Base-by-base conservation (phyloP, 2,797 vertebrate genomes). In the Channa striata region DNA sequence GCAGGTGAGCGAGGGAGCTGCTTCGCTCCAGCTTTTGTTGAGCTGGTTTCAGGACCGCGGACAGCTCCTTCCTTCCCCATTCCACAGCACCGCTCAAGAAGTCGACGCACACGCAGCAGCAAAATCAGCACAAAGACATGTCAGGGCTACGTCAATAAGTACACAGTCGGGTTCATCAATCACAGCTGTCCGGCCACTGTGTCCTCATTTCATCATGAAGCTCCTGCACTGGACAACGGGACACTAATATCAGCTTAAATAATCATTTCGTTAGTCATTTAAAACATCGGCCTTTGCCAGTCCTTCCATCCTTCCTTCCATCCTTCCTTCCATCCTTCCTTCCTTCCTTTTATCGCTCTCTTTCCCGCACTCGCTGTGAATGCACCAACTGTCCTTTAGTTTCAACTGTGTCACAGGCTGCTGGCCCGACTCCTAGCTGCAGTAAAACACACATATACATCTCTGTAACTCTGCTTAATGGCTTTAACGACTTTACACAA, bases 141-240 rank as follows among this genome's bases (percentile, higher is more conserved):
- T 72, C 61, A 59, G 77, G 44, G 76, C 63, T 46, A 37, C 48
- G 75, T 81, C 80, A 85, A 81, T 88, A 83, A 81, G 46, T 36
- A 82, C 72, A 77, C 39, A 68, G 67, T 81, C 81, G 72, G 83
- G 71, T 36, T 25, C 79, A 85, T 89, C 85, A 77, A 82, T 87
- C 85, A 82, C 62, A 64, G 78, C 77, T 70, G 79, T 72, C 21
- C 13, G 51, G 47, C 25, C 39, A 17, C 49, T 20, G 53, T 13
- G 4, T 19, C 56, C 53, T 63, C 23, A 25, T 69, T 73, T 69
- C 20, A 47, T 25, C 62, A 42, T 20, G 30, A 56, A 25, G 46
- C 60, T 40, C n/a, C n/a, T 14, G 14, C 37, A 25, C 17, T 11
- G 34, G 54, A 44, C 48, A 46, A 44, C 13, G n/a, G 39, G 20